phyloP scores from a whole-genome alignment of 1,140 invertebrate species.

The Harlomillsia oculata region DNA sequence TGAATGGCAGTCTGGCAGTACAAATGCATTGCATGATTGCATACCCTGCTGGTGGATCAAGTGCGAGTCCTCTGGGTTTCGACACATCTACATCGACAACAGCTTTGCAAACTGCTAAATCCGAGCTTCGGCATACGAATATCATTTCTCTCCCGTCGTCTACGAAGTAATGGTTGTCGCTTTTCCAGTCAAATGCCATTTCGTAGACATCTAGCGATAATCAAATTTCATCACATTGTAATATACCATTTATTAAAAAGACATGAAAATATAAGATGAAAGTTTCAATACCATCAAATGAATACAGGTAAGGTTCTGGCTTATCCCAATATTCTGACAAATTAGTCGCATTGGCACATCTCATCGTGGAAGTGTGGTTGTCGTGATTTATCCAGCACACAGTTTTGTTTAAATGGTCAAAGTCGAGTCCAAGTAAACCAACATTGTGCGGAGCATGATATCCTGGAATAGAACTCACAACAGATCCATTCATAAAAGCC shows the following conservation, averaged over 20 bases:
- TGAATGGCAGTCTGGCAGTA: not conserved
- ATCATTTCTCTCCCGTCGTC: constrained; percentile 62
- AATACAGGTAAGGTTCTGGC: constrained; percentile 48
- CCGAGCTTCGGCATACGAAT: constrained; percentile 57
- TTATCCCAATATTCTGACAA: constrained; percentile 48
- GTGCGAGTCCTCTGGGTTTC: constrained; percentile 63
- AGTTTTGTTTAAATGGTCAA: constrained; percentile 27
- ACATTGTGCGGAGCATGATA: constrained; percentile 42
- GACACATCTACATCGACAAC: constrained; percentile 59
- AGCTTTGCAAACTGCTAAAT: constrained; percentile 54
- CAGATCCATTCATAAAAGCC: constrained; percentile 46
- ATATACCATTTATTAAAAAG: constrained; percentile 1
- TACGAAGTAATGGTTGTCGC: constrained; percentile 73
- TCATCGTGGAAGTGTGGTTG: constrained; percentile 41
- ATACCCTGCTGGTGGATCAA: constrained; percentile 68
- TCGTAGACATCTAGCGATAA: constrained; percentile 53
- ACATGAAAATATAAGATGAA: not conserved
- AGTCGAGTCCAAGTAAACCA: constrained; percentile 45
- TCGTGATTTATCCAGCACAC: constrained; percentile 59
- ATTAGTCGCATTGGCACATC: constrained; percentile 54
- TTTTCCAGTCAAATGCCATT: constrained; percentile 73
- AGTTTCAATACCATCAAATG: constrained; percentile 51
- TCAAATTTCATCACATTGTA: not conserved
- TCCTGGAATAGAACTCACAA: constrained; percentile 40
- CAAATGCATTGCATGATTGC: constrained; percentile 36